Percentiles rank a stretch among this genome's conserved stretches.
These are phyloP conservation scores for Clavelina lepadiformis DNA, from an alignment of 23 tunicate genomes.

Conservation along the genomic window DNA sequence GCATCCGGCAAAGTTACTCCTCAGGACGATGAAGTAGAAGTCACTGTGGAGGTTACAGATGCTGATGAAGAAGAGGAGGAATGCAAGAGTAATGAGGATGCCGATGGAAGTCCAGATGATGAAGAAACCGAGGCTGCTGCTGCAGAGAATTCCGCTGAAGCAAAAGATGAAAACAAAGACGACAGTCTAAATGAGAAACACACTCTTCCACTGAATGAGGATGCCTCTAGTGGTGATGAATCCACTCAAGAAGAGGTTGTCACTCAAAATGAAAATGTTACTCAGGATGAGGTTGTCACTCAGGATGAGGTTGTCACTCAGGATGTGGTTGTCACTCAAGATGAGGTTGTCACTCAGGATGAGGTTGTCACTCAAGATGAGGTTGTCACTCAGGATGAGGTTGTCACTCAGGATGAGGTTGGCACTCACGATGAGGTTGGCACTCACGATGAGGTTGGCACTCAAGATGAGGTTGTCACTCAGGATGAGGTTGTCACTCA, in stretches of 20 bases:
- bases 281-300: not conserved
- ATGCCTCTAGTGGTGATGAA: not conserved
- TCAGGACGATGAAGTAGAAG: constrained; percentile 8
- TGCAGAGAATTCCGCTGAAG: constrained; percentile 5
- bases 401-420: too few species aligned
- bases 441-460: not conserved
- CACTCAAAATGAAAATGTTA: not conserved
- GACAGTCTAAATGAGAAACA: constrained; percentile 2
- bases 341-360: too few species aligned
- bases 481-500: too few species aligned
- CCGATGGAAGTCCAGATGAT: constrained; percentile 1
- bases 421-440: too few species aligned
- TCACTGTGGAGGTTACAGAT: constrained; percentile 9
- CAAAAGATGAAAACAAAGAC: constrained; percentile 3
- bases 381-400: too few species aligned
- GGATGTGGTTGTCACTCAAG: not conserved
- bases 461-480: not conserved
- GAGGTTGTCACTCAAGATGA: too few species aligned
- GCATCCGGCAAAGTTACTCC: not conserved
- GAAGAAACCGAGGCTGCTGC: constrained; percentile 8
- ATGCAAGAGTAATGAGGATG: constrained; percentile 7
- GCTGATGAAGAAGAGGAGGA: constrained; percentile 2
- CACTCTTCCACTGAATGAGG: not conserved
- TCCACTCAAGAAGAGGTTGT: constrained; percentile 1
- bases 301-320: not conserved